phyloP scores from a whole-genome alignment of 2,113 vertebrate species.

The Falco punctatus region DNA sequence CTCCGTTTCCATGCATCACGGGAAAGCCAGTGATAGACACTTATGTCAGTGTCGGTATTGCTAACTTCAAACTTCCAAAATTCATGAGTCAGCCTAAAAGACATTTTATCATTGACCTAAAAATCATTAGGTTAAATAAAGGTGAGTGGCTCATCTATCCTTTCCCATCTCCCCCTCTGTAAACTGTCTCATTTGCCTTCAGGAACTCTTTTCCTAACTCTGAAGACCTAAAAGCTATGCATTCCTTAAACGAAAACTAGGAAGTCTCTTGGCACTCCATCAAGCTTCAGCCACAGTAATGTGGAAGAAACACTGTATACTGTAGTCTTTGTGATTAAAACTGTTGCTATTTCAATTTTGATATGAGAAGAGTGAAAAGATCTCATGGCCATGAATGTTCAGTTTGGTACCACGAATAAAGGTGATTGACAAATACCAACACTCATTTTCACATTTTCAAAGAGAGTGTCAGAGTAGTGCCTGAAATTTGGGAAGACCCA shows the following conservation, averaged over 20 bases:
- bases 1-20: not conserved
- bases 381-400: not conserved
- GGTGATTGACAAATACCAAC: not conserved
- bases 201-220: not conserved
- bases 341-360: not conserved
- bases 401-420: not conserved
- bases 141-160: not conserved
- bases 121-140: constrained; percentile 49
- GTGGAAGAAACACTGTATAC: not conserved
- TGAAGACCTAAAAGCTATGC: not conserved
- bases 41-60: not conserved
- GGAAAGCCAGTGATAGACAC: not conserved
- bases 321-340: not conserved
- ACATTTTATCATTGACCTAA: not conserved
- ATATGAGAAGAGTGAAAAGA: not conserved
- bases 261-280: not conserved
- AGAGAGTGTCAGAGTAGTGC: not conserved
- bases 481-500: not conserved
- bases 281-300: not conserved
- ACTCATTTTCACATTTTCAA: not conserved
- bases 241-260: not conserved
- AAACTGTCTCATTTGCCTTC: not conserved
- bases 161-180: not conserved
- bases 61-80: not conserved
- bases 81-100: not conserved